These are phyloP conservation scores for Chloebia gouldiae DNA, from an alignment of 2,113 vertebrate species.

Conservation along the genomic window DNA sequence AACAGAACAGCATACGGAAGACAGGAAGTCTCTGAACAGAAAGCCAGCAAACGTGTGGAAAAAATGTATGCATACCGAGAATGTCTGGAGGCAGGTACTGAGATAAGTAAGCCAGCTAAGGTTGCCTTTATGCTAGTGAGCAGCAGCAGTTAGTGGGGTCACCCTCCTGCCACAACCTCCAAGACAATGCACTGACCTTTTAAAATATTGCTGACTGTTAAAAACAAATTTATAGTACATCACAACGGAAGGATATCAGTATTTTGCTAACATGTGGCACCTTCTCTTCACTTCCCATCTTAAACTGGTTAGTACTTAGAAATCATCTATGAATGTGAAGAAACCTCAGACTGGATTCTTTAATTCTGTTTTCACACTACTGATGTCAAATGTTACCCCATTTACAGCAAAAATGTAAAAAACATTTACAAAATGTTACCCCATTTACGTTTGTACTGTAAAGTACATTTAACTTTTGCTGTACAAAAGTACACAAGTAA, in stretches of 20 bases:
- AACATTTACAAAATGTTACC: no score
- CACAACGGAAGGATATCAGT: not conserved
- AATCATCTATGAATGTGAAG: not conserved
- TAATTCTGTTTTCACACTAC: not conserved
- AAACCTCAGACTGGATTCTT: not conserved
- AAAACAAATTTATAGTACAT: not conserved
- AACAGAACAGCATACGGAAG: not conserved
- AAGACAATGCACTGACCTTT: not conserved
- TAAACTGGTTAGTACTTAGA: not conserved
- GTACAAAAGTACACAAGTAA: not conserved
- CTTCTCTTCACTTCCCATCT: not conserved
- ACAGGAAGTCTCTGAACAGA: not conserved
- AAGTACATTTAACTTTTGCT: no score
- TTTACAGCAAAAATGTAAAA: not conserved
- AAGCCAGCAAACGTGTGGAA: not conserved
- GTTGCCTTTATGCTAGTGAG: not conserved
- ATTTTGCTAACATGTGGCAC: not conserved
- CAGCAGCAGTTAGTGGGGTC: not conserved
- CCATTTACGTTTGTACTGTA: no score
- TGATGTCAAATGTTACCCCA: fast-evolving
- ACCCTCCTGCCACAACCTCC: not conserved
- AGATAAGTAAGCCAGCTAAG: not conserved
- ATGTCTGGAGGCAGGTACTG: not conserved
- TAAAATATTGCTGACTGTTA: not conserved
- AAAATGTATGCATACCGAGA: not conserved